Conservation (phyloP, 2,888 invertebrate genomes). For the Scrobipalpa costella region DNA sequence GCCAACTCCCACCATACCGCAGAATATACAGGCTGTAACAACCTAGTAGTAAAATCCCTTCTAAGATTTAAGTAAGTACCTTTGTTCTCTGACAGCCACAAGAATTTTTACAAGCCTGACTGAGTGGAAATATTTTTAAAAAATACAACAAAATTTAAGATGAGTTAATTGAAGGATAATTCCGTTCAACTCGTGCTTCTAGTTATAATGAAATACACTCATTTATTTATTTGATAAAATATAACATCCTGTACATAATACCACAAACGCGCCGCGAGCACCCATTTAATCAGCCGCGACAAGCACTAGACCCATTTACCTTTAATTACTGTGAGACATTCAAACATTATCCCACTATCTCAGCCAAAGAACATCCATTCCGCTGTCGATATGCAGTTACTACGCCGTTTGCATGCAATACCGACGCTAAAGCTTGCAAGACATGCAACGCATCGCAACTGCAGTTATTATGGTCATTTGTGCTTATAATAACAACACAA, state of each 20-base stretch:
- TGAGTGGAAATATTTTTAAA: too few relatives aligned
- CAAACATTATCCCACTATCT: constrained; percentile 22
- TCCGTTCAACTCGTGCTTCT: too few relatives aligned
- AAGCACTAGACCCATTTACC: constrained; percentile 36
- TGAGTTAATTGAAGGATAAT: too few relatives aligned
- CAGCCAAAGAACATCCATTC: constrained; percentile 21
- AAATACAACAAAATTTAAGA: too few relatives aligned
- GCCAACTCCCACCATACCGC: constrained; percentile 16
- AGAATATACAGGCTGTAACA: background rate
- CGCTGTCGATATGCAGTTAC: constrained; percentile 13
- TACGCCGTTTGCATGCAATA: constrained; percentile 12
- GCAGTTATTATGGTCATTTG: constrained; percentile 20
- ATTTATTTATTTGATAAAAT: too few relatives aligned
- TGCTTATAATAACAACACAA: constrained; percentile 43
- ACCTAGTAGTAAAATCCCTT: too few relatives aligned
- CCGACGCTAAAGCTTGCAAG: background rate
- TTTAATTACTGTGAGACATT: constrained; percentile 33
- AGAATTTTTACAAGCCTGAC: too few relatives aligned
- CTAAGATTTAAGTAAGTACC: too few relatives aligned
- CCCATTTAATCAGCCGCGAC: constrained; percentile 34
- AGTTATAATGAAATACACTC: too few relatives aligned
- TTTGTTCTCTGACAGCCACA: too few relatives aligned
- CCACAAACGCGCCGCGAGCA: constrained; percentile 22
- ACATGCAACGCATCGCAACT: constrained; percentile 18
- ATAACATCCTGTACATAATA: background rate